Conservation (phyloP, 2,888 invertebrate species). For the Argyresthia goedartella region DNA sequence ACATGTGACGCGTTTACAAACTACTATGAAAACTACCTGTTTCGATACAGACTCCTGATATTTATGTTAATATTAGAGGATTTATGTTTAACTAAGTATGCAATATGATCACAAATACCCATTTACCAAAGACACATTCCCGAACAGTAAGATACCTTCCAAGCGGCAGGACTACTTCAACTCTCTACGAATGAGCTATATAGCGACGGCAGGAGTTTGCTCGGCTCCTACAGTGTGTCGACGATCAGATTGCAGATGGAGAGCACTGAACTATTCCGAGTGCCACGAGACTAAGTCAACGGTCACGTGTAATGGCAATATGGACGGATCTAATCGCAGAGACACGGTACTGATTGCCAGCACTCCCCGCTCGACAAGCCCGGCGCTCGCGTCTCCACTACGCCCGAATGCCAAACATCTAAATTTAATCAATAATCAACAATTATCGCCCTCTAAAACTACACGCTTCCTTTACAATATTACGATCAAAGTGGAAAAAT, state of each 20-base stretch:
- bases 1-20: conserved; percentile 9
- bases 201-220: too few relatives aligned
- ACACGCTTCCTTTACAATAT: conserved; percentile 49
- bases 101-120: conserved; percentile 65
- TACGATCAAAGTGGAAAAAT: conserved; percentile 68
- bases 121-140: conserved; percentile 59
- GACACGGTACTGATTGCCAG: not conserved
- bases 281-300: not conserved
- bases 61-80: conserved; percentile 45
- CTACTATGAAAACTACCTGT: conserved; percentile 36
- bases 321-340: too few relatives aligned
- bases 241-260: too few relatives aligned
- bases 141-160: conserved; percentile 20
- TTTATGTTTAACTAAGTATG: conserved; percentile 56
- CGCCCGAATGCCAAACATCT: conserved; percentile 62
- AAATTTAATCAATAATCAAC: conserved; percentile 71
- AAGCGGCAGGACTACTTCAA: too few relatives aligned
- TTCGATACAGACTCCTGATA: conserved; percentile 40
- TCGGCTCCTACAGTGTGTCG: too few relatives aligned
- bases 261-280: too few relatives aligned
- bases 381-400: conserved; percentile 26
- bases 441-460: conserved; percentile 67
- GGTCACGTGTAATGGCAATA: too few relatives aligned
- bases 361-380: not conserved
- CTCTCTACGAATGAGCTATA: too few relatives aligned